Evolutionary conservation across 2,888 invertebrate species (phyloP).

Genomic region (Acronicta leporina): DNA sequence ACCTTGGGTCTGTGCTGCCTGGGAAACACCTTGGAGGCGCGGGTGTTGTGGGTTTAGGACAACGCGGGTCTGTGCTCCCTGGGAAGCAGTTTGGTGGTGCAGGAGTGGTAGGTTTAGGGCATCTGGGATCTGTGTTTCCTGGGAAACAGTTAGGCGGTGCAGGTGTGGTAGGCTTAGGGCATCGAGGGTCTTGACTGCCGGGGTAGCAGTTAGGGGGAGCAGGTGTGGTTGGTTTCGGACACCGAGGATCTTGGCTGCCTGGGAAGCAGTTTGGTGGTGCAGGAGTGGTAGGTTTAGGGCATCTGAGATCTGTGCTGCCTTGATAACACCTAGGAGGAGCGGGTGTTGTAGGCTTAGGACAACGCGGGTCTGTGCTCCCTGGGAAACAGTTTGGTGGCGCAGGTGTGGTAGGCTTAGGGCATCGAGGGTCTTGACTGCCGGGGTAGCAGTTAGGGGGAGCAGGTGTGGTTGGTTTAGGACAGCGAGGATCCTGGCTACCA

Average conservation of each 20-base stretch:
- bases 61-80: slow-evolving; percentile 46
- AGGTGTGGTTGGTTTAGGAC: slow-evolving; percentile 56
- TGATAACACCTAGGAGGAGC: slow-evolving; percentile 48
- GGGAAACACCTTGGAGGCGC: slow-evolving; percentile 61
- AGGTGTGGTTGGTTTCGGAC: slow-evolving; percentile 56
- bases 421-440: slow-evolving; percentile 63
- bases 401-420: slow-evolving; percentile 46
- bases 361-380: slow-evolving; percentile 73
- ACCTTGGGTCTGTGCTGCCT: slow-evolving; percentile 50
- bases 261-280: slow-evolving; percentile 61
- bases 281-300: slow-evolving; percentile 44
- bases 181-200: slow-evolving; percentile 25
- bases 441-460: slow-evolving; percentile 60
- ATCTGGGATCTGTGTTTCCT: slow-evolving; percentile 63
- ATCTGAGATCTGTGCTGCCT: slow-evolving; percentile 19
- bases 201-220: slow-evolving; percentile 62
- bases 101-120: slow-evolving; percentile 53
- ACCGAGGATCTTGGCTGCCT: slow-evolving; percentile 65
- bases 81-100: slow-evolving; percentile 54
- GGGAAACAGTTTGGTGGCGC: slow-evolving; percentile 66
- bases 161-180: slow-evolving; percentile 65
- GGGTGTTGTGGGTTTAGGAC: slow-evolving; percentile 64
- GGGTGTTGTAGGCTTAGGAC: slow-evolving; percentile 61
- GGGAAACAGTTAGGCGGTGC: slow-evolving; percentile 64
- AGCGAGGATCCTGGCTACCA: slow-evolving; percentile 61